Percentiles rank a stretch among this genome's conserved stretches.
Evolutionary conservation across 1,140 invertebrate species (phyloP).

Genomic region (Matsumurasca onukii): DNA sequence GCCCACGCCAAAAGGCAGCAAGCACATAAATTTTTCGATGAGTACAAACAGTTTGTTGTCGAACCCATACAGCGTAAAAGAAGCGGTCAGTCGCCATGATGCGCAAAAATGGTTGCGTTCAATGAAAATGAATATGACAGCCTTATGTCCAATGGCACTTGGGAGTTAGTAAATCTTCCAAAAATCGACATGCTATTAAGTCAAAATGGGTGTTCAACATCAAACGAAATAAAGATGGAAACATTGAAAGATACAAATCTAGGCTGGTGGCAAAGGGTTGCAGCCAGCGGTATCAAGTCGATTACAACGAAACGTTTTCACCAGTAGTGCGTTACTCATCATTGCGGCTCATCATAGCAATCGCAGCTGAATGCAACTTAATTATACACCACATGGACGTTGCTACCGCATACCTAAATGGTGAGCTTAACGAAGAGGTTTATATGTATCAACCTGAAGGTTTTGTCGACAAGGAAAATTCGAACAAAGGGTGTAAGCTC

Average conservation of each 20-base stretch:
- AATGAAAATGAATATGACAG: no score
- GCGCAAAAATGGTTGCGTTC: no score
- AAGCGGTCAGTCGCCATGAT: no score
- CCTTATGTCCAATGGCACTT: background rate
- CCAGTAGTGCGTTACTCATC: slow-evolving; percentile 38
- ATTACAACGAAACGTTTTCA: slow-evolving; percentile 43
- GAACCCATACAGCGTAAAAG: no score
- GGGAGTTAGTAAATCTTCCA: background rate
- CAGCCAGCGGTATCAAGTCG: no score
- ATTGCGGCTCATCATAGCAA: background rate
- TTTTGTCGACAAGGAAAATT: slow-evolving; percentile 37
- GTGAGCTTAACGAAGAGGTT: slow-evolving; percentile 48
- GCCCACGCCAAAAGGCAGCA: no score
- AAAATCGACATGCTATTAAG: background rate
- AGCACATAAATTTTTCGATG: no score
- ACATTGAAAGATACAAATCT: slow-evolving; percentile 5
- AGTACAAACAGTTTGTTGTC: no score
- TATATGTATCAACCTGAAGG: slow-evolving; percentile 49
- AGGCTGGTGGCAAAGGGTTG: no score
- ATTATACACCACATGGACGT: slow-evolving; percentile 32
- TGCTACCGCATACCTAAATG: slow-evolving; percentile 48
- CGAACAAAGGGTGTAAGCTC: slow-evolving; percentile 41
- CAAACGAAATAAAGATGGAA: background rate
- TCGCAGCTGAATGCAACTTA: background rate
- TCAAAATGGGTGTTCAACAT: background rate